Percentiles rank a stretch among this genome's conserved stretches.
These are phyloP conservation scores for Ennomos quercinarius DNA, from an alignment of 2,888 invertebrate genomes.

Conservation along the genomic window DNA sequence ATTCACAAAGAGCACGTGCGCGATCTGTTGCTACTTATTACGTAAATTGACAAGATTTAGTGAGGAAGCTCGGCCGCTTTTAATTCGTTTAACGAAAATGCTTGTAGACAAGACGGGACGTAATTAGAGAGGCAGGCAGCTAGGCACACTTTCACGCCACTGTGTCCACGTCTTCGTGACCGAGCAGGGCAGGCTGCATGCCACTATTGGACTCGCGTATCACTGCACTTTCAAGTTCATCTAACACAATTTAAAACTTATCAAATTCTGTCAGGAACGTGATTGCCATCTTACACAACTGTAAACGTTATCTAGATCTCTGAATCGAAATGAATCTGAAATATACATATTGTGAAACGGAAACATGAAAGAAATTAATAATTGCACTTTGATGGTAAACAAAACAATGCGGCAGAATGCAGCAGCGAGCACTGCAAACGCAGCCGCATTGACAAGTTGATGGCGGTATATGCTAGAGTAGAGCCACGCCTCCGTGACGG, in stretches of 20 bases:
- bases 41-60: slow-evolving; percentile 30
- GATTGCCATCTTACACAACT: too few species aligned
- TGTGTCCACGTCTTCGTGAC: slow-evolving; percentile 52
- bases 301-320: too few species aligned
- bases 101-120: slow-evolving; percentile 57
- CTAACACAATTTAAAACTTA: background rate
- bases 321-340: background rate
- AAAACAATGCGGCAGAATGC: slow-evolving; percentile 47
- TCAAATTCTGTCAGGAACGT: too few species aligned
- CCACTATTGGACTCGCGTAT: slow-evolving; percentile 65
- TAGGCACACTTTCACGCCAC: slow-evolving; percentile 67
- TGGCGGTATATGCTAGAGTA: slow-evolving; percentile 59
- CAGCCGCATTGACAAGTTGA: slow-evolving; percentile 68
- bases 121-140: slow-evolving; percentile 67
- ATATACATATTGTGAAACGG: background rate
- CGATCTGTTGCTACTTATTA: slow-evolving; percentile 32
- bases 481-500: slow-evolving; percentile 67
- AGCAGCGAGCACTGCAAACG: slow-evolving; percentile 36
- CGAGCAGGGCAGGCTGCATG: slow-evolving; percentile 67
- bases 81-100: slow-evolving; percentile 37
- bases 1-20: slow-evolving; percentile 39
- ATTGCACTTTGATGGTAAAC: slow-evolving; percentile 35
- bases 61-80: slow-evolving; percentile 25
- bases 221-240: slow-evolving; percentile 60
- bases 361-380: background rate